A percentile compares a stretch with the other conserved stretches of the same genome.
These are phyloP conservation scores for Mormoops blainvillei DNA, from an alignment of 2,113 vertebrate genomes.

Conservation along the genomic window DNA sequence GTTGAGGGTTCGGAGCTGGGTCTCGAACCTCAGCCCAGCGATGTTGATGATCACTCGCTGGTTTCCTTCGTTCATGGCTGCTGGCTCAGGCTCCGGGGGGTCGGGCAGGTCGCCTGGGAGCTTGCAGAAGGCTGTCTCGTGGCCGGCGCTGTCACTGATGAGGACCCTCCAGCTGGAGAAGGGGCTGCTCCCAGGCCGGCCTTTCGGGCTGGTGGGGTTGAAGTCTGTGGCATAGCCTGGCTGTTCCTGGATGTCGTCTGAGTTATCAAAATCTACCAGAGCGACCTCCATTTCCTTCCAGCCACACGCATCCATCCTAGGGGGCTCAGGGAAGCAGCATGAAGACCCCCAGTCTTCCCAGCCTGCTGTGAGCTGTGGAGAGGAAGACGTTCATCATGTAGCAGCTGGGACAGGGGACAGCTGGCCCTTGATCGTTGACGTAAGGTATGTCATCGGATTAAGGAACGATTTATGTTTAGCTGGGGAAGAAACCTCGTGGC, in stretches of 20 bases:
- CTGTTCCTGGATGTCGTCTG: slow-evolving; percentile 86
- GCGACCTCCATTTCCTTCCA: slow-evolving; percentile 93
- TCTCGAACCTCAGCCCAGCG: slow-evolving; percentile 94
- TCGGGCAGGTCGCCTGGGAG: slow-evolving; percentile 86
- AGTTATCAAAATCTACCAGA: slow-evolving; percentile 89
- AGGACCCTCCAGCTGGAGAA: slow-evolving; percentile 89
- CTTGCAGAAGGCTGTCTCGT: slow-evolving; percentile 87
- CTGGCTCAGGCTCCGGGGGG: slow-evolving; percentile 84
- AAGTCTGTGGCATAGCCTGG: slow-evolving; percentile 81
- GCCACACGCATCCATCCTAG: slow-evolving; percentile 81
- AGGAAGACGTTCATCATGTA: background rate
- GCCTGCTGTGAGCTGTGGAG: slow-evolving; percentile 70
- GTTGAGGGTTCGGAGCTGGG: slow-evolving; percentile 90
- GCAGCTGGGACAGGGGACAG: background rate
- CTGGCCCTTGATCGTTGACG: background rate
- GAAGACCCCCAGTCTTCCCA: slow-evolving; percentile 46
- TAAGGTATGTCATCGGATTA: background rate
- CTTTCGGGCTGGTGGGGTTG: slow-evolving; percentile 72
- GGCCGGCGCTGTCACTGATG: slow-evolving; percentile 85
- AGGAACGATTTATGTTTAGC: background rate
- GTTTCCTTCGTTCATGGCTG: slow-evolving; percentile 85
- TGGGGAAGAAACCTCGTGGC: background rate
- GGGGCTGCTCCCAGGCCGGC: slow-evolving; percentile 81
- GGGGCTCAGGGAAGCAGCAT: slow-evolving; percentile 67
- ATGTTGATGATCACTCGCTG: slow-evolving; percentile 96